These are phyloP conservation scores for Eciton burchellii DNA, from an alignment of 1,140 invertebrate genomes.

Conservation along the genomic window DNA sequence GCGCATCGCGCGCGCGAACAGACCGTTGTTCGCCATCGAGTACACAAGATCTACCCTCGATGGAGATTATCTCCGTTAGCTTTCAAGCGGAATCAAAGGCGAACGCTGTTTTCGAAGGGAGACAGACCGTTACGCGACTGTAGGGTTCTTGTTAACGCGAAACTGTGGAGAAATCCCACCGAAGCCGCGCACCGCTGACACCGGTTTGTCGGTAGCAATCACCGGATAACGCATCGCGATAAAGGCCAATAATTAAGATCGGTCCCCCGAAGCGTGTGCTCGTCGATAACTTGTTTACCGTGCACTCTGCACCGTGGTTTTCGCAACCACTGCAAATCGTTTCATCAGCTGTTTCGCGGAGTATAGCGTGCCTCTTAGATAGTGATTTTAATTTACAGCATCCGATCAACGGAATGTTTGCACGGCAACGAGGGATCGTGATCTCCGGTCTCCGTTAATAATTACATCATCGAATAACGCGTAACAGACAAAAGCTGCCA, in stretches of 20 bases:
- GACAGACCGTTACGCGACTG: background rate
- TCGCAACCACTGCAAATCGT: background rate
- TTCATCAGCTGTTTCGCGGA: background rate
- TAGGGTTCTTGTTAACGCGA: constrained; percentile 21
- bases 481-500: background rate
- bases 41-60: constrained; percentile 39
- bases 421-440: too few relatives aligned
- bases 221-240: constrained; percentile 48
- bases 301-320: constrained; percentile 43
- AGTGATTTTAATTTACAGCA: background rate
- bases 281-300: constrained; percentile 42
- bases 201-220: background rate
- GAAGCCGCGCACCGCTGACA: background rate
- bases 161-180: background rate
- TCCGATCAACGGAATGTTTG: background rate
- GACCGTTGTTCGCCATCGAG: constrained; percentile 57
- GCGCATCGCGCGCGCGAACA: constrained; percentile 59
- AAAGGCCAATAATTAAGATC: constrained; percentile 58
- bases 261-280: constrained; percentile 49
- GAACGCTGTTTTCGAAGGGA: constrained; percentile 44
- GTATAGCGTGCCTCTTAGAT: constrained; percentile 9
- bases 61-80: constrained; percentile 64
- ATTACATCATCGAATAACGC: background rate
- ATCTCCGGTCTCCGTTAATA: background rate
- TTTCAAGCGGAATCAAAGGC: constrained; percentile 66